Conservation (phyloP, 2,113 vertebrate genomes). For the Chitala chitala region DNA sequence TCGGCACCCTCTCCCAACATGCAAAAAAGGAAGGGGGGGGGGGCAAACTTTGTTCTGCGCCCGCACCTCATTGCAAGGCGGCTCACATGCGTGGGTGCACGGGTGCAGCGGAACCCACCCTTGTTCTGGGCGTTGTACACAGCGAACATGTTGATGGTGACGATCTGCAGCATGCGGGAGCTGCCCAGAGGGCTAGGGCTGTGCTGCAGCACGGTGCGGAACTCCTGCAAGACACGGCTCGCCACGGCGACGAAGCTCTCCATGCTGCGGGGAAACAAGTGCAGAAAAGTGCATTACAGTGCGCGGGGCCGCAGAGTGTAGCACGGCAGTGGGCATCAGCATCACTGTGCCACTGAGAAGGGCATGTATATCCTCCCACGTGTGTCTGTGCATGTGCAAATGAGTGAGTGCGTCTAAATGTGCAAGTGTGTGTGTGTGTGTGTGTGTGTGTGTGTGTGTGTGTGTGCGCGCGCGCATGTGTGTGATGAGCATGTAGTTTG, state of each 20-base stretch:
- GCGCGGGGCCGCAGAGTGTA: neutral
- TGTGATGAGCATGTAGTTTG: too few relatives aligned
- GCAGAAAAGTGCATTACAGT: constrained; percentile 21
- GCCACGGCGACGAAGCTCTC: constrained; percentile 84
- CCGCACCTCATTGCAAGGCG: neutral
- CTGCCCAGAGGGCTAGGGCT: constrained; percentile 81
- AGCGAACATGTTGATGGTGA: constrained; percentile 98
- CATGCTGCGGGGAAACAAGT: constrained; percentile 72
- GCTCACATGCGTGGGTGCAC: too few relatives aligned
- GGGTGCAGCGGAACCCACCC: constrained; percentile 56
- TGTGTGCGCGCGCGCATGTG: neutral
- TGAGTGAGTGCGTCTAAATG: neutral
- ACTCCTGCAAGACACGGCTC: constrained; percentile 81
- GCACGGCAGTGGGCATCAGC: neutral
- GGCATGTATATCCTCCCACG: too few relatives aligned
- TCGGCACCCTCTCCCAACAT: too few relatives aligned
- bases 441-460: neutral
- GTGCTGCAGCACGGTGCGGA: constrained; percentile 82
- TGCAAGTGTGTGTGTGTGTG: neutral
- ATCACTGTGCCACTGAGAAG: too few relatives aligned
- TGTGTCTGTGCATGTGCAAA: neutral
- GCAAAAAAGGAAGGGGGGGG: too few relatives aligned
- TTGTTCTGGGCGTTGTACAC: constrained; percentile 82
- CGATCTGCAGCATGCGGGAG: constrained; percentile 87
- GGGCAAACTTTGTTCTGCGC: too few relatives aligned